Evolutionary conservation across 1,140 invertebrate species (phyloP).

Genomic region (Glossosoma conforme): DNA sequence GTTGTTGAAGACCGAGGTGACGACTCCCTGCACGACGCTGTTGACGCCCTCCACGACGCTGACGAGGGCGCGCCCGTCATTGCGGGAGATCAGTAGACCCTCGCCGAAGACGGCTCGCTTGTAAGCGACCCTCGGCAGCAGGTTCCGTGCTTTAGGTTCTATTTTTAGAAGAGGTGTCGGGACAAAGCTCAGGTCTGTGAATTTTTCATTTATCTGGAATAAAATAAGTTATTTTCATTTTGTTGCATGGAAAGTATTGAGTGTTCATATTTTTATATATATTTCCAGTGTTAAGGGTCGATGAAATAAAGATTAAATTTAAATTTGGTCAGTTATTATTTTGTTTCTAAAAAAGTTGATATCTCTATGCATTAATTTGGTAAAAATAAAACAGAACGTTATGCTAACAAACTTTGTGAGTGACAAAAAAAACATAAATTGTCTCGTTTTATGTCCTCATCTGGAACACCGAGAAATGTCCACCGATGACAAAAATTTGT

Average conservation of each 20-base stretch:
- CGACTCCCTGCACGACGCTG: conserved; percentile 84
- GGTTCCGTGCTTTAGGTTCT: conserved; percentile 75
- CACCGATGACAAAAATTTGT: no score
- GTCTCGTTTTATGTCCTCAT: no score
- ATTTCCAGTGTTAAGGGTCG: no score
- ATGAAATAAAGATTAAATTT: no score
- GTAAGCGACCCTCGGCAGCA: conserved; percentile 74
- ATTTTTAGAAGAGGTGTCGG: conserved; percentile 75
- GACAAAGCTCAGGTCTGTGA: conserved; percentile 76
- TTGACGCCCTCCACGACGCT: conserved; percentile 82
- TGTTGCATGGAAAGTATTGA: background rate
- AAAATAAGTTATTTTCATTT: background rate
- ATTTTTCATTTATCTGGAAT: conserved; percentile 66
- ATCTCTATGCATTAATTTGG: background rate
- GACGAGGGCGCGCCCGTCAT: conserved; percentile 72
- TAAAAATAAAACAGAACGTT: no score
- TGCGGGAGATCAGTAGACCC: conserved; percentile 80
- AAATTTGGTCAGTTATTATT: no score
- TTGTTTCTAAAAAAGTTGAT: no score
- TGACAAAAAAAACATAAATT: no score
- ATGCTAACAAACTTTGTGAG: no score
- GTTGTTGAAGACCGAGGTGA: conserved; percentile 90
- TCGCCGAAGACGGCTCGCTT: conserved; percentile 82
- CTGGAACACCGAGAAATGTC: no score
- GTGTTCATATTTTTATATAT: background rate